phyloP scores from a whole-genome alignment of 2,888 invertebrate genomes.

The Ormia ochracea region DNA sequence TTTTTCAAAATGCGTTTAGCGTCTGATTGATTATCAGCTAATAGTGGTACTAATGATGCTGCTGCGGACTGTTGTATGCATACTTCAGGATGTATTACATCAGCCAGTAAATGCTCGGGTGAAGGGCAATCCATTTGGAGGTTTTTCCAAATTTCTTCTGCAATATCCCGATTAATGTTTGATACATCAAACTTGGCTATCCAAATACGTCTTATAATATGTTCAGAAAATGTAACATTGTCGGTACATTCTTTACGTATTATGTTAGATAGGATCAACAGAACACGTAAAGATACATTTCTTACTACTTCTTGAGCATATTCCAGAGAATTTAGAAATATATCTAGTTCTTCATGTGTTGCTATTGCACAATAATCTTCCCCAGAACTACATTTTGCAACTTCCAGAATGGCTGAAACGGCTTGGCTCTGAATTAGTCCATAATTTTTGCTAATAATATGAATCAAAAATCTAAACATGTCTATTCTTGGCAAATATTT shows the following conservation, averaged over 20 bases:
- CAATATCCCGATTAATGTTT: slow-evolving; percentile 84
- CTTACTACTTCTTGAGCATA: slow-evolving; percentile 84
- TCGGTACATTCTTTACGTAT: slow-evolving; percentile 74
- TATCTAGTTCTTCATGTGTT: slow-evolving; percentile 83
- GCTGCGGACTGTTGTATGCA: slow-evolving; percentile 91
- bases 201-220: slow-evolving; percentile 86
- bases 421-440: slow-evolving; percentile 88
- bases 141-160: slow-evolving; percentile 81
- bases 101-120: slow-evolving; percentile 79
- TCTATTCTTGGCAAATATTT: slow-evolving; percentile 87
- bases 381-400: slow-evolving; percentile 86
- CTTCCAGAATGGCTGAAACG: slow-evolving; percentile 87
- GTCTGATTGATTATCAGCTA: slow-evolving; percentile 79
- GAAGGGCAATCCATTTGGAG: slow-evolving; percentile 78
- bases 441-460: slow-evolving; percentile 83
- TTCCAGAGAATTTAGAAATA: slow-evolving; percentile 87
- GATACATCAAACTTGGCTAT: slow-evolving; percentile 88
- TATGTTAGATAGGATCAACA: slow-evolving; percentile 81
- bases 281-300: slow-evolving; percentile 87
- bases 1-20: slow-evolving; percentile 80
- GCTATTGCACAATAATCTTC: slow-evolving; percentile 81
- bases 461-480: slow-evolving; percentile 87
- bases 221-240: slow-evolving; percentile 79
- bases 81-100: slow-evolving; percentile 88
- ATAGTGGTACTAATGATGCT: slow-evolving; percentile 84